These are phyloP conservation scores for Siniperca chuatsi DNA, from an alignment of 2,113 vertebrate genomes.

Conservation along the genomic window DNA sequence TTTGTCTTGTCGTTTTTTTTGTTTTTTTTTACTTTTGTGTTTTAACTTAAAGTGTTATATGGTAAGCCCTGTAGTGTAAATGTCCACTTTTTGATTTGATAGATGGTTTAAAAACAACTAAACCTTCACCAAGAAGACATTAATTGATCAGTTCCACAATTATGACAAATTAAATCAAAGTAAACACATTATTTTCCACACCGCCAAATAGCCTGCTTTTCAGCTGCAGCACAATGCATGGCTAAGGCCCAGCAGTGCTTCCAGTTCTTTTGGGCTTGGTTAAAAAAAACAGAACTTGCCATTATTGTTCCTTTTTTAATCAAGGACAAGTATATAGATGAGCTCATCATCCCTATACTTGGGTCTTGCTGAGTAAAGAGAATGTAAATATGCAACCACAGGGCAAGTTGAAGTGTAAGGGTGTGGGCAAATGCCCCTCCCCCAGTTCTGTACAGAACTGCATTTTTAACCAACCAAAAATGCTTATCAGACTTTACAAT, in stretches of 20 bases:
- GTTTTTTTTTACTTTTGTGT: neutral
- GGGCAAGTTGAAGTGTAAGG: conserved; percentile 37
- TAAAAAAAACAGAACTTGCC: conserved; percentile 69
- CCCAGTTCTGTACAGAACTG: conserved; percentile 54
- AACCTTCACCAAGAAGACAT: neutral
- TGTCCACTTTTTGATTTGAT: conserved; percentile 22
- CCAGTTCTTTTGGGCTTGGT: conserved; percentile 64
- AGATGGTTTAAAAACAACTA: conserved; percentile 14
- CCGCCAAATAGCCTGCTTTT: conserved; percentile 52
- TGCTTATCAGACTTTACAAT: conserved; percentile 15
- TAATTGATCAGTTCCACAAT: conserved; percentile 7
- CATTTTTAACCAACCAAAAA: conserved; percentile 77
- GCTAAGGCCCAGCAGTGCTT: conserved; percentile 63
- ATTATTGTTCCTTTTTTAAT: conserved; percentile 17
- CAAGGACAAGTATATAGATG: conserved; percentile 51
- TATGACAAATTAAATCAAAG: conserved; percentile 2
- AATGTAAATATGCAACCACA: conserved; percentile 12
- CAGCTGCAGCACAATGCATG: conserved; percentile 78
- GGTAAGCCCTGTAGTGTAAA: conserved; percentile 17
- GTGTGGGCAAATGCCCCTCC: conserved; percentile 14
- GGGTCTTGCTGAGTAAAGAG: conserved; percentile 22
- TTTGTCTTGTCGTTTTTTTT: neutral
- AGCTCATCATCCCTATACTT: conserved; percentile 43
- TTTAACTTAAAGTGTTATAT: conserved; percentile 19
- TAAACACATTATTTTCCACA: conserved; percentile 34